Evolutionary conservation across 2,888 invertebrate species (phyloP).

Genomic region (Trissolcus japonicus): DNA sequence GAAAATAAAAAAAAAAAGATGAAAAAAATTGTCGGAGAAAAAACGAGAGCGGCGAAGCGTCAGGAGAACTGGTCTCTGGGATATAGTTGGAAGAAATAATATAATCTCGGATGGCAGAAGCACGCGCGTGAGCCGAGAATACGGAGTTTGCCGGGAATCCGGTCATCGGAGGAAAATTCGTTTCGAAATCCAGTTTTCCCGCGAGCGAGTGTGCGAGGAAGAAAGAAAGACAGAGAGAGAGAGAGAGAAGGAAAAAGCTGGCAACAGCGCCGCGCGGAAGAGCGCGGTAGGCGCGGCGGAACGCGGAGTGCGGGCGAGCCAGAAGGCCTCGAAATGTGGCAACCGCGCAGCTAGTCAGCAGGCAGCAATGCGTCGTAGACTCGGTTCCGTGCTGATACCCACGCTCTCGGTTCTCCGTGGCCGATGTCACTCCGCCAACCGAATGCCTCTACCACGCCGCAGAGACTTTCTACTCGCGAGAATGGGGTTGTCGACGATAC

Average conservation of each 20-base stretch:
- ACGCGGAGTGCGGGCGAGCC: conserved; percentile 43
- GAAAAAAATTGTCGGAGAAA: neutral
- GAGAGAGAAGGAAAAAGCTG: conserved; percentile 58
- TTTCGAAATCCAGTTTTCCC: conserved; percentile 75
- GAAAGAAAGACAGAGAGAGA: conserved; percentile 61
- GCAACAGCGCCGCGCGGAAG: conserved; percentile 24
- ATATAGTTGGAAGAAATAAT: conserved; percentile 42
- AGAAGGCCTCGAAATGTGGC: conserved; percentile 74
- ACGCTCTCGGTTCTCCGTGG: conserved; percentile 72
- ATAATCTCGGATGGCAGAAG: conserved; percentile 49
- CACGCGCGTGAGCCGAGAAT: conserved; percentile 48
- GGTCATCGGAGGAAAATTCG: conserved; percentile 66
- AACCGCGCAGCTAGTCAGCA: conserved; percentile 66
- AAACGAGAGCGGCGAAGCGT: conserved; percentile 19
- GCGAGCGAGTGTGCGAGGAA: conserved; percentile 65
- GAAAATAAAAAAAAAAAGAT: neutral
- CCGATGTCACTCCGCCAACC: conserved; percentile 62
- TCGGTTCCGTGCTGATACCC: conserved; percentile 77
- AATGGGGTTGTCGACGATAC: conserved; percentile 70
- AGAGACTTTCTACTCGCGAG: conserved; percentile 74
- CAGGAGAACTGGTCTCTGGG: conserved; percentile 16
- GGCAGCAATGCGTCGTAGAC: conserved; percentile 68
- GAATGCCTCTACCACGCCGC: conserved; percentile 62
- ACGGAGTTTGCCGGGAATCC: conserved; percentile 57
- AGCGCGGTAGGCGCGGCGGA: conserved; percentile 28